Evolutionary conservation across 2,888 invertebrate genomes (phyloP).

Genomic region (Cataglyphis rosenhaueri): DNA sequence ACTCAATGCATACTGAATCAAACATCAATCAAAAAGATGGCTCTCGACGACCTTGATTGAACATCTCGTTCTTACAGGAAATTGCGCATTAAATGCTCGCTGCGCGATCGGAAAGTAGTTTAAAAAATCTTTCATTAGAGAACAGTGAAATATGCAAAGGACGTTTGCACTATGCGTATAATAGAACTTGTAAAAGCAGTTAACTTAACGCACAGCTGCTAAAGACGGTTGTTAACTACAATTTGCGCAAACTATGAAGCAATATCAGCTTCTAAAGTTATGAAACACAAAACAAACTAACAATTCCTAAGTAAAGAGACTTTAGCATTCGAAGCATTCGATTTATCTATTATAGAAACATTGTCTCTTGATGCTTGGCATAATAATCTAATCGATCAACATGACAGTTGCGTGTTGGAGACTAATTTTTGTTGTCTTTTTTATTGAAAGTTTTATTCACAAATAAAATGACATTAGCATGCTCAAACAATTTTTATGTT

Average conservation of each 20-base stretch:
- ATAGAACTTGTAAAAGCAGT: slow-evolving; percentile 22
- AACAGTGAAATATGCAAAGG: slow-evolving; percentile 16
- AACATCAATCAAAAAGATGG: slow-evolving; percentile 36
- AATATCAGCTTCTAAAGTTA: slow-evolving; percentile 26
- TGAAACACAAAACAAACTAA: slow-evolving; percentile 26
- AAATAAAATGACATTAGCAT: neutral
- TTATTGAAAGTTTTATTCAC: neutral
- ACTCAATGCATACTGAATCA: neutral
- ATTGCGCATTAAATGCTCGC: slow-evolving; percentile 23
- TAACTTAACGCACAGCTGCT: slow-evolving; percentile 22
- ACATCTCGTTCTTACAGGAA: slow-evolving; percentile 25
- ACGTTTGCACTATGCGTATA: slow-evolving; percentile 24
- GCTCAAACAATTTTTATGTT: neutral
- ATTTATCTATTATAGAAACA: slow-evolving; percentile 6
- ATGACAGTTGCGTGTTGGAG: neutral
- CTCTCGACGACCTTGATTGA: slow-evolving; percentile 34
- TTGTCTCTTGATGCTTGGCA: neutral
- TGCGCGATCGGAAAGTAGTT: slow-evolving; percentile 28
- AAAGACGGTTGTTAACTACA: slow-evolving; percentile 36
- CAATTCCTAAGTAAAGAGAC: slow-evolving; percentile 3
- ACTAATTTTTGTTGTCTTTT: neutral
- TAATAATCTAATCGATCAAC: neutral
- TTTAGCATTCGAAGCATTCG: slow-evolving; percentile 3
- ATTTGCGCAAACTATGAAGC: slow-evolving; percentile 24
- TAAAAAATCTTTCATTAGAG: slow-evolving; percentile 43